A percentile compares a stretch with the other conserved stretches of the same genome.
These are phyloP conservation scores for Diarsia brunnea DNA, from an alignment of 2,888 invertebrate genomes.

Conservation along the genomic window DNA sequence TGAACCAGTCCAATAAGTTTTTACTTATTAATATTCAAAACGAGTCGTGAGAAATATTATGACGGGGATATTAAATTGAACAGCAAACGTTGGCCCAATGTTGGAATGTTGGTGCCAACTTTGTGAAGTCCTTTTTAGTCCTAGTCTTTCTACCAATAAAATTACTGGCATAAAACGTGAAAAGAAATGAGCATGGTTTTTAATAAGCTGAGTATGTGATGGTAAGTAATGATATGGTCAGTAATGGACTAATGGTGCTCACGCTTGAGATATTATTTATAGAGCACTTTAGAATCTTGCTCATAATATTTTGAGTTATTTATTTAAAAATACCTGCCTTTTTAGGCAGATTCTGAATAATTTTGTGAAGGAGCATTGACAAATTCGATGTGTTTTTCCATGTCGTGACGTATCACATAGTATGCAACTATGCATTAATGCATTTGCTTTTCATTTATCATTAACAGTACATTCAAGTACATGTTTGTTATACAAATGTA, in stretches of 20 bases:
- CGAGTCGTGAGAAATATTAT: conserved; percentile 33
- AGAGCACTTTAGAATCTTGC: background rate
- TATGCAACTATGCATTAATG: background rate
- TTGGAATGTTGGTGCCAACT: conserved; percentile 14
- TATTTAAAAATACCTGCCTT: too few species aligned
- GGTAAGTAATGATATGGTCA: background rate
- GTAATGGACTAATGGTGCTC: background rate
- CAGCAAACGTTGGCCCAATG: conserved; percentile 12
- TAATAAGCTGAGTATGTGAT: background rate
- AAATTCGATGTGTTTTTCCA: too few species aligned
- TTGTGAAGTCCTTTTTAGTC: background rate
- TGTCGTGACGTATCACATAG: background rate
- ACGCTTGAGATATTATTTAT: background rate
- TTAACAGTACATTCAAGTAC: too few species aligned
- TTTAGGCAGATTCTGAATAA: too few species aligned
- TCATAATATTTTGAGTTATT: too few species aligned
- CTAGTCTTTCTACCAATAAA: background rate
- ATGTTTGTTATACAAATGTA: too few species aligned
- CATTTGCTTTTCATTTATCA: background rate
- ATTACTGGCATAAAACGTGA: background rate
- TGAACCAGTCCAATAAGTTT: conserved; percentile 38
- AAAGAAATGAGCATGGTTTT: background rate
- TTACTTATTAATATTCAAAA: conserved; percentile 47
- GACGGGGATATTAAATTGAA: conserved; percentile 24
- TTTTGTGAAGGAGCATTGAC: background rate